Conservation (phyloP, 2,113 vertebrate genomes). For the Symphodus melops region DNA sequence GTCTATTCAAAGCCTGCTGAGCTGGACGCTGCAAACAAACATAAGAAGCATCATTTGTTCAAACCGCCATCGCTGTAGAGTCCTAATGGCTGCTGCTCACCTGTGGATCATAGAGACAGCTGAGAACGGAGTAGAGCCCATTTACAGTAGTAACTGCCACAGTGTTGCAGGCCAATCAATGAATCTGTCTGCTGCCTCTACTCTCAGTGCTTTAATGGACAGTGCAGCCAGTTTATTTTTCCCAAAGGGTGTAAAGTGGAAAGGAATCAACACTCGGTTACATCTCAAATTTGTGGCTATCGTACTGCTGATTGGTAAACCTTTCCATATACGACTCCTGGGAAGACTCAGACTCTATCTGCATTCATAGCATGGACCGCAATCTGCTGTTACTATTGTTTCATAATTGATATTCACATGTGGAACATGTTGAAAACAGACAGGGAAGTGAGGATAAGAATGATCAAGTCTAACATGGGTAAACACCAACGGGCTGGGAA, state of each 20-base stretch:
- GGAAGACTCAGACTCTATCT: conserved; percentile 3
- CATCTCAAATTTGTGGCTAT: conserved; percentile 39
- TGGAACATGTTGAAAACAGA: conserved; percentile 42
- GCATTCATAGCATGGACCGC: conserved; percentile 5
- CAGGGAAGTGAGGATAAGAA: conserved; percentile 47
- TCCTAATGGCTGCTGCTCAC: conserved; percentile 60
- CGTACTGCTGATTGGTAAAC: conserved; percentile 43
- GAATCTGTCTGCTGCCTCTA: conserved; percentile 42
- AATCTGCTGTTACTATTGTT: conserved; percentile 29
- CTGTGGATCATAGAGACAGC: conserved; percentile 60
- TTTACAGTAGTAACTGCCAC: conserved; percentile 46
- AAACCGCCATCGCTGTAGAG: conserved; percentile 42
- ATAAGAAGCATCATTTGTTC: conserved; percentile 54
- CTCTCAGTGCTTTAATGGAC: conserved; percentile 39
- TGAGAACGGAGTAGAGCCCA: conserved; percentile 36
- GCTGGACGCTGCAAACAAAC: no score
- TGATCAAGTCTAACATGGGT: conserved; percentile 26
- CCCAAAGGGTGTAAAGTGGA: conserved; percentile 44
- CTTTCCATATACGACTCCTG: conserved; percentile 42
- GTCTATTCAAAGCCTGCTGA: conserved; percentile 38
- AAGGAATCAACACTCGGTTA: conserved; percentile 47
- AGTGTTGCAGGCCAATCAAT: conserved; percentile 42
- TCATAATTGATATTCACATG: conserved; percentile 40
- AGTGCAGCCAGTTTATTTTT: conserved; percentile 42
- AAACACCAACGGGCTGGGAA: conserved; percentile 32